Base-by-base conservation (phyloP, 2,797 vertebrate genomes). In the Odontamblyopus rebecca region DNA sequence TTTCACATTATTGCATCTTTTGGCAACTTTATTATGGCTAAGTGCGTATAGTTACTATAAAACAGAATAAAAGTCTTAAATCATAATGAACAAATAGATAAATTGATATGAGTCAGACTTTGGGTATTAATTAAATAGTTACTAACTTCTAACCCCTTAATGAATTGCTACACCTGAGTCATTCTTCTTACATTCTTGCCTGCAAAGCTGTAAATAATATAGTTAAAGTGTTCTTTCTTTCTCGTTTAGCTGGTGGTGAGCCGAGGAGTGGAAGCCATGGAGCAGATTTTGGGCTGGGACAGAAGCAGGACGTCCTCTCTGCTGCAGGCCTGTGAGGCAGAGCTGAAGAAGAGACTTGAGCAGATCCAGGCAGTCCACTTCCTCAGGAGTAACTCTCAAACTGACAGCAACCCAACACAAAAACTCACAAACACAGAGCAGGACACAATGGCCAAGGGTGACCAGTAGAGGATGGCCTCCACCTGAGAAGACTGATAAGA, bases 331-430 rank as follows among this genome's bases (percentile, higher is more conserved):
- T 95, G 93, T 23, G 70, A 91, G 63, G 80, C 71, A 0, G 91
- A 95, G 85, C 89, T 95, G 82, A 80, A 50, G 57, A 54, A 59
- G 61, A 91, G 94, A 71, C 87, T 94, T 12, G 85, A 80, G 86
- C 87, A 89, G 84, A 79, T 93, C 72, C 91, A 91, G 84, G 84
- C 89, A 8, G 68, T 92, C 78, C 88, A 88, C 57, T 93, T 91
- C 26, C 89, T 95, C 81, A 89, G 85, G 59, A 78, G 74, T 80
- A 77, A 57, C 69, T 64, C 86, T 0, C 84, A 86, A 85, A 54
- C 3, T 30, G 74, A 68, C 53, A n/a, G 63, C 72, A 67, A 70
- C 61, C 71, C 48, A 53, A 65, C 75, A 71, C n/a, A 69, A 19
- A 48, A 62, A 3, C 32, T 78, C 35, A 72, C 59, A 18, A 74